Conservation (phyloP, 2,888 invertebrate genomes). For the Anaspis maculata region DNA sequence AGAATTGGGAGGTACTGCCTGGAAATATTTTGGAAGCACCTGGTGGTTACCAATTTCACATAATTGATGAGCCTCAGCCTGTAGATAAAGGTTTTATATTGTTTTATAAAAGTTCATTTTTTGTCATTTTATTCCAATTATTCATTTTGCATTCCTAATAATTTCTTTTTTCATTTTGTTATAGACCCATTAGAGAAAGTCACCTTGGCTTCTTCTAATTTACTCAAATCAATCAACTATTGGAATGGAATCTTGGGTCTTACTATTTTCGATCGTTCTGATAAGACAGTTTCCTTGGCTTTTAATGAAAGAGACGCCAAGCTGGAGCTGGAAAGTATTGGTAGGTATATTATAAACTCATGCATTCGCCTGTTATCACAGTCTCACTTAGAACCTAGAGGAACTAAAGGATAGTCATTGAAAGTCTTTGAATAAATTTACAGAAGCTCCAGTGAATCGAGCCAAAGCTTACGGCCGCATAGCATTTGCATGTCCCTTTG, state of each 20-base stretch:
- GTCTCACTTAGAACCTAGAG: conserved; percentile 32
- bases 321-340: conserved; percentile 66
- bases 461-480: conserved; percentile 91
- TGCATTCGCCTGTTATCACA: neutral
- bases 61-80: conserved; percentile 66
- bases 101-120: neutral
- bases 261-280: conserved; percentile 56
- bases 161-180: too few species aligned
- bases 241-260: conserved; percentile 77
- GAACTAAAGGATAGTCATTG: conserved; percentile 71
- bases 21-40: conserved; percentile 69
- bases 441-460: conserved; percentile 63
- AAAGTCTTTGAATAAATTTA: conserved; percentile 54
- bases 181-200: conserved; percentile 76
- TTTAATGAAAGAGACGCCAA: conserved; percentile 67
- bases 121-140: conserved; percentile 1
- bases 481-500: conserved; percentile 82
- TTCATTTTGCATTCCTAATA: too few species aligned
- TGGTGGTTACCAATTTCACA: conserved; percentile 83
- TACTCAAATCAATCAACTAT: conserved; percentile 68
- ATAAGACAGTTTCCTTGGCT: conserved; percentile 56
- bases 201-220: conserved; percentile 66
- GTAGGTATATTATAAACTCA: conserved; percentile 48
- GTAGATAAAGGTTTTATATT: conserved; percentile 56
- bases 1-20: conserved; percentile 64